Base-by-base conservation (phyloP, 2,888 invertebrate species). In the Leucophenga maculata region DNA sequence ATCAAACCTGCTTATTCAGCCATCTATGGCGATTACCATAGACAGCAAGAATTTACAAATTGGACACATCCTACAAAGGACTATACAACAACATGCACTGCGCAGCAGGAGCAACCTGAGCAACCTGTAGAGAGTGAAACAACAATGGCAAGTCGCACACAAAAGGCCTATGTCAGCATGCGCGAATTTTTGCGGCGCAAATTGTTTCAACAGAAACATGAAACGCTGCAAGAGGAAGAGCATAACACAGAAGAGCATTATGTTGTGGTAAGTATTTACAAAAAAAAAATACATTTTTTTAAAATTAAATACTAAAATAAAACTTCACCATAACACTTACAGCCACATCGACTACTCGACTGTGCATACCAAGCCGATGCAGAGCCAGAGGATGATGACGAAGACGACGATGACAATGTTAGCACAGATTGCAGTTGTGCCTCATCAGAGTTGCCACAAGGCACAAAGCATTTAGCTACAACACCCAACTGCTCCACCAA, bases 91-190 rank as follows among this genome's bases (percentile, higher is more conserved):
- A 9, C 39, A 39, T 39, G 39, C 8, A 6, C 6, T 11, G 39
- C 39, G 11, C 39, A 39, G 6, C 11, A 1, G 8, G 39, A 8
- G 39, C 39, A 8, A 1, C 6, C 11, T 39, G 39, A 8, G 39
- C 39, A 8, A 1, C 6, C 11, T 39, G 8, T 39, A 1, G 39
- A 39, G 8, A 39, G 39, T 39, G 39, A 39, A 39, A 39, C 39
- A 11, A 72, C 76, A 1, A 66, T 67, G 39, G 73, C 77, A 60
- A 82, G 80, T 74, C 80, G 80, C 70, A 86, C 84, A 22, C 84
- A 86, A 59, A 87, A 86, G 74, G 85, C 87, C 70, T 87, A 87
- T 68, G 86, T 86, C 72, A 86, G 85, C 77, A 87, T 87, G 88
- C 85, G 85, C 75, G 86, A 85, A 74, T 87, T 87, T 77, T 67